Base-by-base conservation (phyloP, 2,888 invertebrate species). In the Gibbula magus region DNA sequence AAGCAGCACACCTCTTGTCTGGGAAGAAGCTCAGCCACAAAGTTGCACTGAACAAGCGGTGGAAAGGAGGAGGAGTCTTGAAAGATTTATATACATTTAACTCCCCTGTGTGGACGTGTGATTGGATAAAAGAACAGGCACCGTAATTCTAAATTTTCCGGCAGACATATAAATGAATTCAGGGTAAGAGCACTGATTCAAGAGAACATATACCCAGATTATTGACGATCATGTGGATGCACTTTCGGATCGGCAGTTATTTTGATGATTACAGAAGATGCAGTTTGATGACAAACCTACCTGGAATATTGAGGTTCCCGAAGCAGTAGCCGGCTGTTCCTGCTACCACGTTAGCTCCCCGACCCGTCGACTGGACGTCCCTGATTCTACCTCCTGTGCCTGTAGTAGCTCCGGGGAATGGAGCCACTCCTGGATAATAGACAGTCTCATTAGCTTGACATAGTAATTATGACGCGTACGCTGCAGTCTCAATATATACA, bases 311-410 rank as follows among this genome's bases (percentile, higher is more conserved):
- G 25, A 99, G 94, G 92, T 97, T 97, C 67, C 99, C 99, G 79
- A 99, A 97, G 83, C 97, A 96, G 93, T 99, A 99, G 1, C 99
- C 99, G 22, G 98, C 99, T 1, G 98, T 98, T 2, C 98, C 99
- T 39, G 98, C 99, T 84, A 98, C 96, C 0, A 97, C 97, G 90
- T 97, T 95, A 1, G 98, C 98, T 7, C 99, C 99, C 82, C 98
- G 94, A 1, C 99, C 99, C 5, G 99, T 97, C 18, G 96, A 96
- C 93, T 99, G 98, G 0, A 99, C 97, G 93, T 99, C 99, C 82
- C 99, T 94, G 79, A 99, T 96, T 61, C 99, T 94, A 0, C 99
- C 99, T 0, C 99, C 99, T 0, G 99, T 98, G 32, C 99, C 99
- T 0, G 99, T 99, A 0, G 99, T 98, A 0, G 99, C 99, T 0